phyloP scores from a whole-genome alignment of 2,888 invertebrate genomes.

The Anaspis maculata region DNA sequence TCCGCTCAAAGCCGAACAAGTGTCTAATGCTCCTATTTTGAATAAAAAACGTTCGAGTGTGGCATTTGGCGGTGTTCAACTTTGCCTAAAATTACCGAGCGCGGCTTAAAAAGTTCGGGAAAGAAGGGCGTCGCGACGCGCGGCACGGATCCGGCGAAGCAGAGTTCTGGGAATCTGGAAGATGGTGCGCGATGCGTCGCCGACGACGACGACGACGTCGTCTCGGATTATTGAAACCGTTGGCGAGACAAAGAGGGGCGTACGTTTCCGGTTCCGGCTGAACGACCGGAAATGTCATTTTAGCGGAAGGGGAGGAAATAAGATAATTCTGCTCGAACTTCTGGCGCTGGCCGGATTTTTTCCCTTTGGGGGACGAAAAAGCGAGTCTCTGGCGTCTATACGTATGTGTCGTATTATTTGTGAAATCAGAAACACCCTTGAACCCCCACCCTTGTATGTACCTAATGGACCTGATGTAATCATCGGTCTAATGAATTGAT shows the following conservation, averaged over 20 bases:
- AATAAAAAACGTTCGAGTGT: constrained; percentile 15
- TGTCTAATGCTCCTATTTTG: constrained; percentile 13
- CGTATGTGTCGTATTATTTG: no score
- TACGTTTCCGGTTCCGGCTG: constrained; percentile 34
- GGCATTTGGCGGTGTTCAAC: constrained; percentile 13
- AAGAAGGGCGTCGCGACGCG: constrained; percentile 3
- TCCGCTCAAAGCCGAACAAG: constrained; percentile 14
- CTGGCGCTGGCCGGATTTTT: no score
- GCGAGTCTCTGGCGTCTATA: no score
- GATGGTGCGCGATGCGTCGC: no score
- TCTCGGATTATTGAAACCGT: constrained; percentile 22
- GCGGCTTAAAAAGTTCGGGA: constrained; percentile 14
- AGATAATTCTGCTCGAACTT: constrained; percentile 34
- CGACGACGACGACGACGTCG: no score
- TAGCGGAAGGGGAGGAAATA: constrained; percentile 34
- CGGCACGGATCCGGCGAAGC: constrained; percentile 10
- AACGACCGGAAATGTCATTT: constrained; percentile 37
- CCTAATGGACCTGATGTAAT: no score
- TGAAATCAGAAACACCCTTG: no score
- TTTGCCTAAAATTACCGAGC: constrained; percentile 12
- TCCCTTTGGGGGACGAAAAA: no score
- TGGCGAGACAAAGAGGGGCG: constrained; percentile 30
- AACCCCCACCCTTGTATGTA: no score
- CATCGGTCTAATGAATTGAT: no score
- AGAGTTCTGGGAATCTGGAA: constrained; percentile 3